These are phyloP conservation scores for Yoshiicerus persimilis DNA, from an alignment of 1,140 invertebrate species.

Conservation along the genomic window DNA sequence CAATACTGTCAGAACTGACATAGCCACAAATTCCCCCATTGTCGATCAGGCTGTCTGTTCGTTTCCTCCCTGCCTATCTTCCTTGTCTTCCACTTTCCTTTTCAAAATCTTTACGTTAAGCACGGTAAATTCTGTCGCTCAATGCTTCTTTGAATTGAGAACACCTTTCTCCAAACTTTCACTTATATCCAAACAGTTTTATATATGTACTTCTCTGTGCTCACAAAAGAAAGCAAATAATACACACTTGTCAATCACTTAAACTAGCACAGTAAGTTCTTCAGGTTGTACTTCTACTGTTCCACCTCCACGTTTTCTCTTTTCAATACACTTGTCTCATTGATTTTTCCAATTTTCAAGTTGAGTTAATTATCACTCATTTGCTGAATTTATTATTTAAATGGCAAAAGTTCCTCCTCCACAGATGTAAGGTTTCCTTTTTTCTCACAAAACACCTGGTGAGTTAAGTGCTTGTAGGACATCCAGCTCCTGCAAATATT, in stretches of 20 bases:
- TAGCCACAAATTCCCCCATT: constrained; percentile 42
- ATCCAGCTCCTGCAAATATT: too few relatives aligned
- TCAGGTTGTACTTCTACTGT: not conserved
- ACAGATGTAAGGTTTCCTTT: too few relatives aligned
- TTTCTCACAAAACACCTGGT: too few relatives aligned
- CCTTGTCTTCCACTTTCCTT: not conserved
- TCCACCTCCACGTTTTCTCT: not conserved
- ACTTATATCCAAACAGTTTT: not conserved
- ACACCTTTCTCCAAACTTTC: not conserved
- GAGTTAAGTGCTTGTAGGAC: too few relatives aligned
- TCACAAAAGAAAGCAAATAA: not conserved
- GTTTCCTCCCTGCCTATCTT: not conserved
- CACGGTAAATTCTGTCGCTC: not conserved
- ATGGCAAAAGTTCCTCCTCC: too few relatives aligned
- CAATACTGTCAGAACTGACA: constrained; percentile 40
- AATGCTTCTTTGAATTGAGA: not conserved
- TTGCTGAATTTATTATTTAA: too few relatives aligned
- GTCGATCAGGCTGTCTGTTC: constrained; percentile 16
- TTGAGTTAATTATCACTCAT: not conserved
- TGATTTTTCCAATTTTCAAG: not conserved
- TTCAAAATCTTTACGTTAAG: not conserved
- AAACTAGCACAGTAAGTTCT: not conserved
- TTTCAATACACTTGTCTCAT: not conserved
- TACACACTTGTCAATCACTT: not conserved
- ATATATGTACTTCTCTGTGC: not conserved